Evolutionary conservation across 2,797 vertebrate genomes (phyloP).

Genomic region (Ataeniobius toweri): DNA sequence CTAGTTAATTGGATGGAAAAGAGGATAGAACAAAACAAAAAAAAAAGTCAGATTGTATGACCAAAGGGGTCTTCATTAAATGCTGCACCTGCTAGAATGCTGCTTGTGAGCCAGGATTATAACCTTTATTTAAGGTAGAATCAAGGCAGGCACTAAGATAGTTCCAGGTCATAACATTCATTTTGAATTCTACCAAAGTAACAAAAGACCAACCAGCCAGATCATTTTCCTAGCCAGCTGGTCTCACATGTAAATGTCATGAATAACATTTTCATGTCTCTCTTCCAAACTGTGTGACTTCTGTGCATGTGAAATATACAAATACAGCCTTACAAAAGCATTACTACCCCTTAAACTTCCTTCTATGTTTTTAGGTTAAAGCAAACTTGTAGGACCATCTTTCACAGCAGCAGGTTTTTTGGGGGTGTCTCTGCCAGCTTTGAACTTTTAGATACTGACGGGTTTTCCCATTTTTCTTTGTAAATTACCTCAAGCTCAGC

Average conservation of each 20-base stretch:
- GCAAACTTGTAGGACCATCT: background rate
- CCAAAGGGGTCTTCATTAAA: background rate
- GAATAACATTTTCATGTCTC: background rate
- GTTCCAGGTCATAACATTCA: constrained; percentile 3
- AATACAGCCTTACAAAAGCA: background rate
- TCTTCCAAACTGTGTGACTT: background rate
- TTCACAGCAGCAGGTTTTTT: background rate
- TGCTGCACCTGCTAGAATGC: background rate
- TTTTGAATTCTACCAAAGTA: background rate
- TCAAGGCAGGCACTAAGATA: constrained; percentile 1
- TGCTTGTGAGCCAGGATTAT: background rate
- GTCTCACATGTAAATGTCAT: constrained; percentile 2
- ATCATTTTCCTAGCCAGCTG: background rate
- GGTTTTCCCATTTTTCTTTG: too few species aligned
- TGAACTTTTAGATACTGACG: too few species aligned
- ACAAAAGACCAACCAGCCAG: background rate
- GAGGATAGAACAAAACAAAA: background rate
- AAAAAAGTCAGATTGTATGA: background rate
- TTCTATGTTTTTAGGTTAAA: background rate
- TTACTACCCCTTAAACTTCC: background rate
- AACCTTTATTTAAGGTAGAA: constrained; percentile 1
- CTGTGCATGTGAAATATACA: background rate
- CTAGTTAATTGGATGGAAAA: background rate
- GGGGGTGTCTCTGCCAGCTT: too few species aligned
- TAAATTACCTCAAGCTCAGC: too few species aligned